Evolutionary conservation across 92 coral and sea anemone species (phyloP).

Genomic region (Umimayanthus kanabou): DNA sequence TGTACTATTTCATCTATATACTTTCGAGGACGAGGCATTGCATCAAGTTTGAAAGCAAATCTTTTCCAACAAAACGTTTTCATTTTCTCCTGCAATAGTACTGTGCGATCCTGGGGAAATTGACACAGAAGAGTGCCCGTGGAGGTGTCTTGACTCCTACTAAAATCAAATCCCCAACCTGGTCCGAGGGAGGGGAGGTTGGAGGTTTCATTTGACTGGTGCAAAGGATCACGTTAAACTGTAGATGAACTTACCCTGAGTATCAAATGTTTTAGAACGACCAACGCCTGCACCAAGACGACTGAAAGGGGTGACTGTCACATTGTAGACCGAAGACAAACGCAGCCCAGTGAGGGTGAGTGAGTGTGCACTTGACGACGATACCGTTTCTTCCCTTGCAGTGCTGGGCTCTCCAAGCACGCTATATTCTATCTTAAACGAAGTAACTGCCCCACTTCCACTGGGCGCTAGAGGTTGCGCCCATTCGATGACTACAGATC

Average conservation of each 20-base stretch:
- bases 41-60: too few relatives aligned
- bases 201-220: too few relatives aligned
- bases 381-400: not conserved
- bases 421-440: conserved; percentile 6
- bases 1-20: too few relatives aligned
- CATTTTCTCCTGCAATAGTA: too few relatives aligned
- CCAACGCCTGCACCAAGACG: conserved; percentile 18
- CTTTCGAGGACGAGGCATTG: too few relatives aligned
- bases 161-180: too few relatives aligned
- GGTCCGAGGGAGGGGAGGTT: too few relatives aligned
- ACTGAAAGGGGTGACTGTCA: not conserved
- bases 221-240: not conserved
- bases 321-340: not conserved
- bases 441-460: conserved; percentile 11
- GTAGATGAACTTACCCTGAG: not conserved
- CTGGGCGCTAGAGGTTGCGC: not conserved
- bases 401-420: not conserved
- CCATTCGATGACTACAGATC: conserved; percentile 12
- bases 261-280: not conserved
- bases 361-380: not conserved
- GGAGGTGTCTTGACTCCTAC: too few relatives aligned
- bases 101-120: too few relatives aligned
- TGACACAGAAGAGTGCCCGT: too few relatives aligned
- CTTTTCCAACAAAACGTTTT: too few relatives aligned
- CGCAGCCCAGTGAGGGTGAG: not conserved